Percentiles rank a stretch among this genome's conserved stretches.
phyloP scores from a whole-genome alignment of 1,140 invertebrate species.

The Drosophila ohnishii region DNA sequence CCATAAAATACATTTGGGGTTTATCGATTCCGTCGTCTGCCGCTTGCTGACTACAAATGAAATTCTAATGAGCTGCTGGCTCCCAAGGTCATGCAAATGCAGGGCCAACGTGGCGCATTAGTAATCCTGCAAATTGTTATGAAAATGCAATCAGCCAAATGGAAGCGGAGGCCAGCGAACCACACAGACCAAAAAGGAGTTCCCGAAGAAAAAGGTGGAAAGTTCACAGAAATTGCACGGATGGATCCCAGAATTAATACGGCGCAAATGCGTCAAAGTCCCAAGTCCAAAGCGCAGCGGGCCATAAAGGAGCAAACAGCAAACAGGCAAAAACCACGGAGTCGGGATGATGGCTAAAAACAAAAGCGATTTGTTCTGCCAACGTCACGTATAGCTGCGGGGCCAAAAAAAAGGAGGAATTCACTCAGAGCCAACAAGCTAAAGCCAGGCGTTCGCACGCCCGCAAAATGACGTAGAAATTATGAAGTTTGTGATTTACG shows the following conservation, averaged over 20 bases:
- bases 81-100: constrained; percentile 55
- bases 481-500: constrained; percentile 78
- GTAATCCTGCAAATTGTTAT: constrained; percentile 65
- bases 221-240: constrained; percentile 17
- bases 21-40: constrained; percentile 43
- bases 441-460: constrained; percentile 44
- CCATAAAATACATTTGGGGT: constrained; percentile 39
- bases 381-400: constrained; percentile 65
- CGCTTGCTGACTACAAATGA: constrained; percentile 39
- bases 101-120: constrained; percentile 51
- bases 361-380: constrained; percentile 59
- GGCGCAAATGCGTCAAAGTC: constrained; percentile 53
- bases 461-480: constrained; percentile 74
- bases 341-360: constrained; percentile 45
- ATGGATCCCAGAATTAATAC: constrained; percentile 32
- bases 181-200: constrained; percentile 12
- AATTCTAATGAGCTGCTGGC: constrained; percentile 47
- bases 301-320: constrained; percentile 56
- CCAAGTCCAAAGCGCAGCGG: constrained; percentile 63
- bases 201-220: not conserved
- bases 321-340: constrained; percentile 21
- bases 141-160: constrained; percentile 78
- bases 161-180: constrained; percentile 29
- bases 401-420: constrained; percentile 38
- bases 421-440: constrained; percentile 28